Evolutionary conservation across 2,797 vertebrate species (phyloP), one percentile per base, ranked within the genome.

Genomic region (Scyliorhinus canicula): DNA sequence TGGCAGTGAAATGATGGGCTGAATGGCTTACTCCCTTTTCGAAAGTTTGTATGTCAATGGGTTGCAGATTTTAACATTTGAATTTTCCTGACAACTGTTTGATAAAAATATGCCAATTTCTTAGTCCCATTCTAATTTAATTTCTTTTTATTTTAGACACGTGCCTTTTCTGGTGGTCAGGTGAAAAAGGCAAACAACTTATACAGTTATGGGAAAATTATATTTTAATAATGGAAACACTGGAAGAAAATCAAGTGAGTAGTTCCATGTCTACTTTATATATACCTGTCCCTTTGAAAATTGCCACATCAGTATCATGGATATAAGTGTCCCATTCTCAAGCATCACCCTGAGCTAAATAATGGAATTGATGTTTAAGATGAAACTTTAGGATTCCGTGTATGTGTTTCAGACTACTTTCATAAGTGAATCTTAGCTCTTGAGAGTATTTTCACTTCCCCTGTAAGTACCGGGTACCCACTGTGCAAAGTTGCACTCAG

Each of bases 231-330:
- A 97, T 99, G 98, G 99, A 99, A 95, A 99, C 98, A 4, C 95
- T 99, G 93, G 99, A 99, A 96, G 99, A 99, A 96, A 99, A 99
- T 96, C 99, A 99, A 98, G 99, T 99, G 95, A 95, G 96, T 95
- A 52, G 5, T 1, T 2, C 0, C 7, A n/a, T 0, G 1, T 0
- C 26, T 9, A 0, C 0, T 1, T 55, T n/a, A 63, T 63, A 16
- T 67, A 57, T 44, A 2, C 28, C 50, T 85, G 71, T 82, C 60
- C 26, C 60, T 65, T 63, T 26, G 88, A 65, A 91, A 65, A 88
- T 52, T n/a, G 6, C 52, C 52, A 57, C 52, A 31, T 5, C 14
- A 57, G 35, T 74, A n/a, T 74, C 1, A 74, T 57, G 55, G 31
- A 16, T 35, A 57, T 50, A 60, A n/a, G 40, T 44, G 77, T 21